These are phyloP conservation scores for Phrynocephalus guinanensis DNA, from an alignment of 2,797 vertebrate genomes.

Conservation along the genomic window DNA sequence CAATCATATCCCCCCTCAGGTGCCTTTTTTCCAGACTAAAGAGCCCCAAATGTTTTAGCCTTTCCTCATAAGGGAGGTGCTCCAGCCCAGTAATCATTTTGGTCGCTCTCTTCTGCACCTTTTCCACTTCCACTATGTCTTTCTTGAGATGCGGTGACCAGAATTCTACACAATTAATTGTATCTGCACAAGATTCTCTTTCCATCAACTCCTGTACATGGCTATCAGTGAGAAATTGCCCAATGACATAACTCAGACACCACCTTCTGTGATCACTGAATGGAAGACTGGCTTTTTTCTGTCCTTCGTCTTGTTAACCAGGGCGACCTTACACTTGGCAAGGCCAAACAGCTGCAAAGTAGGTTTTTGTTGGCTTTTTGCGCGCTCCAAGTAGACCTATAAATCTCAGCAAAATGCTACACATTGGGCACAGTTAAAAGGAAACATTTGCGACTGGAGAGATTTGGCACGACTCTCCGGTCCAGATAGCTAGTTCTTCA, in stretches of 20 bases:
- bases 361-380: too few relatives aligned
- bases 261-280: background rate
- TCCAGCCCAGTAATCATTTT: too few relatives aligned
- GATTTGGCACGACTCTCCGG: background rate
- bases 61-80: too few relatives aligned
- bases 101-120: too few relatives aligned
- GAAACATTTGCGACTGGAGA: background rate
- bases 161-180: background rate
- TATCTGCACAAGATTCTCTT: background rate
- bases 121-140: too few relatives aligned
- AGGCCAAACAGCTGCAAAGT: too few relatives aligned
- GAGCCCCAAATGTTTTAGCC: too few relatives aligned
- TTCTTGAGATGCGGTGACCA: too few relatives aligned
- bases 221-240: background rate
- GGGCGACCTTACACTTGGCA: too few relatives aligned
- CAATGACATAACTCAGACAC: too few relatives aligned
- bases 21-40: too few relatives aligned
- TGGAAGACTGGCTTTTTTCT: background rate
- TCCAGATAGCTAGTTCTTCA: background rate
- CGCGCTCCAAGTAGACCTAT: background rate
- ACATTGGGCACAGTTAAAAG: background rate
- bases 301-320: background rate
- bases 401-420: background rate
- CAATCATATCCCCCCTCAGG: too few relatives aligned
- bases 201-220: background rate